Evolutionary conservation across 2,113 vertebrate genomes (phyloP).

Genomic region (Aptenodytes forsteri): DNA sequence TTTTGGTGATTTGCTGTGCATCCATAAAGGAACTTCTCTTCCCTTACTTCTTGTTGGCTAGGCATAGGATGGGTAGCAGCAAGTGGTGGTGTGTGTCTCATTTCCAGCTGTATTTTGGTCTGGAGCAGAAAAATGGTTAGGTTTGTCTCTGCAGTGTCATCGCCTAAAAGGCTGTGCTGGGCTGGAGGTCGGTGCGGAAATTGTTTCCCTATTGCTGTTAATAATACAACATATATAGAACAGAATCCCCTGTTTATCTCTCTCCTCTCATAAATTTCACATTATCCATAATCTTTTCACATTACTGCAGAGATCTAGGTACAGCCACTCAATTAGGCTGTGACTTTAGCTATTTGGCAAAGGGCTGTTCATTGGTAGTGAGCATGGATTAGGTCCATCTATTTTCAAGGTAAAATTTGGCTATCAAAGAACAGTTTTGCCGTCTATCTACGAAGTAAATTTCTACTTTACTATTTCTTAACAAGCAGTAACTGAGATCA

Average conservation of each 20-base stretch:
- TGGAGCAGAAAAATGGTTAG: neutral
- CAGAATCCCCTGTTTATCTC: neutral
- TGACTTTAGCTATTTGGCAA: neutral
- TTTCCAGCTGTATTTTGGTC: neutral
- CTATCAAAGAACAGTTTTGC: neutral
- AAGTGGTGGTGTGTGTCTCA: neutral
- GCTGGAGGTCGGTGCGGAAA: fast-evolving
- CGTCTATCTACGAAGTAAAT: neutral
- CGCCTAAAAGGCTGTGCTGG: neutral
- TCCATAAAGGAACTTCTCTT: neutral
- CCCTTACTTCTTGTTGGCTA: too few relatives aligned
- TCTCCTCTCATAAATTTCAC: neutral
- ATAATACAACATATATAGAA: neutral
- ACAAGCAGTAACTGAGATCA: neutral
- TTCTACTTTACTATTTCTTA: neutral
- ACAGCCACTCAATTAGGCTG: neutral
- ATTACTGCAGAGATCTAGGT: neutral
- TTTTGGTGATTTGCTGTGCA: neutral
- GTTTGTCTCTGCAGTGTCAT: neutral
- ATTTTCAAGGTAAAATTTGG: neutral
- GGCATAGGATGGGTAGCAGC: neutral
- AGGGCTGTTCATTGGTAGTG: neutral
- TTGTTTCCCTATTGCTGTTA: neutral
- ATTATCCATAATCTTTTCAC: neutral
- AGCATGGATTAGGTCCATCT: neutral